Percentiles rank a stretch among this genome's conserved stretches.
These are phyloP conservation scores for Thaleichthys pacificus DNA, from an alignment of 2,797 vertebrate genomes.

Conservation along the genomic window DNA sequence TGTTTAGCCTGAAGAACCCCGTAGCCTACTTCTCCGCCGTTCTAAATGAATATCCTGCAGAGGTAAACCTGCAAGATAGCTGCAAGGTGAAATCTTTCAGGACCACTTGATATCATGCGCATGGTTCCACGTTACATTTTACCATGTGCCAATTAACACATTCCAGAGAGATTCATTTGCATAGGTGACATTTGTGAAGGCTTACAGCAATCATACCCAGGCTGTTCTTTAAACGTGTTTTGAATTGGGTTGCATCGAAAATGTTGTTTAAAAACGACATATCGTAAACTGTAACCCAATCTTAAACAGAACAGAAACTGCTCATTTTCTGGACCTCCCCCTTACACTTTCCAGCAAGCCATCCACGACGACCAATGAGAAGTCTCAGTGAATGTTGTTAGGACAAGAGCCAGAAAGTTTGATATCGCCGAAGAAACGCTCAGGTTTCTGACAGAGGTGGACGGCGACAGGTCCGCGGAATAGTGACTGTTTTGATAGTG, in stretches of 20 bases:
- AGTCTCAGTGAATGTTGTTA: constrained; percentile 29
- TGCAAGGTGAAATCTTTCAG: no score
- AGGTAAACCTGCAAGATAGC: no score
- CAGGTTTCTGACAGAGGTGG: constrained; percentile 8
- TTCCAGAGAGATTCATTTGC: no score
- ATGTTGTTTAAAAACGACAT: background rate
- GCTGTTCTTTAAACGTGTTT: no score
- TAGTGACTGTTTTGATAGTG: background rate
- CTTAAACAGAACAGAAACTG: constrained; percentile 26
- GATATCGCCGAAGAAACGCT: constrained; percentile 35
- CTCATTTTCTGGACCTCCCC: constrained; percentile 31
- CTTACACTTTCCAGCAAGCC: constrained; percentile 14
- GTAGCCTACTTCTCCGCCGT: no score
- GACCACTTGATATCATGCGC: no score
- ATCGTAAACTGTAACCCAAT: constrained; percentile 1
- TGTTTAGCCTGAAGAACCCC: background rate
- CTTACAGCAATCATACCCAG: no score
- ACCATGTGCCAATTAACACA: no score
- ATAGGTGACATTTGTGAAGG: no score
- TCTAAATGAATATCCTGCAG: no score
- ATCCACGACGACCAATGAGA: constrained; percentile 43
- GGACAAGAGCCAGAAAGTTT: constrained; percentile 37
- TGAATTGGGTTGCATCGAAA: no score
- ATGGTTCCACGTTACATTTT: no score
- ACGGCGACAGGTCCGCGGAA: background rate